These are phyloP conservation scores for Semicossyphus pulcher DNA, from an alignment of 2,113 vertebrate genomes.

Conservation along the genomic window DNA sequence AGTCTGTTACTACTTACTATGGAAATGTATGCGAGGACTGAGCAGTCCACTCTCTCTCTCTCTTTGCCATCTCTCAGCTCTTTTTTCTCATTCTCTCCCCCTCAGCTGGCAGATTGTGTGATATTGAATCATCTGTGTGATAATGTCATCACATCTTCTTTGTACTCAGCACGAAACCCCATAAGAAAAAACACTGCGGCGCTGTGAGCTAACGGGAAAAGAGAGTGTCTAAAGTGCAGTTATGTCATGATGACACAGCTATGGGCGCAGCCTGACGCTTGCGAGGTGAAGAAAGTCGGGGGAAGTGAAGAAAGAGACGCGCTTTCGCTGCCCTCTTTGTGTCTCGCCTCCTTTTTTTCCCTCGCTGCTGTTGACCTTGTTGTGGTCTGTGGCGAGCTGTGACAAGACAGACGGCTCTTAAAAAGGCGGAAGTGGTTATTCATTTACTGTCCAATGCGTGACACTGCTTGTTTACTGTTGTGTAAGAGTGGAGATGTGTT, in stretches of 20 bases:
- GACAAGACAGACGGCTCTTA: not conserved
- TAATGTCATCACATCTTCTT: constrained; percentile 6
- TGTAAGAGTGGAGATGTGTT: not conserved
- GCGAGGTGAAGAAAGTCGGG: not conserved
- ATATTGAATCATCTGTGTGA: constrained; percentile 38
- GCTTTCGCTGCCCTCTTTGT: not conserved
- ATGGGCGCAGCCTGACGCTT: not conserved
- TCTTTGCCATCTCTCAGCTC: not conserved
- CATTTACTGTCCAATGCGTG: not conserved
- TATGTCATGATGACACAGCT: constrained; percentile 19
- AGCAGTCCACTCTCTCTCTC: constrained; percentile 19
- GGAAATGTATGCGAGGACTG: constrained; percentile 22
- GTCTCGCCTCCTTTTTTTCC: not conserved
- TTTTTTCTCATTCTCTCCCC: constrained; percentile 39
- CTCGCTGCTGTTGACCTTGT: not conserved
- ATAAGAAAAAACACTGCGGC: not conserved
- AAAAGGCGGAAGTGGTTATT: not conserved
- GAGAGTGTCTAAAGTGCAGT: not conserved
- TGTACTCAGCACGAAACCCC: not conserved
- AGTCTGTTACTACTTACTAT: too few species aligned
- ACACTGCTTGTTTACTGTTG: not conserved
- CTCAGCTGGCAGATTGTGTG: constrained; percentile 48
- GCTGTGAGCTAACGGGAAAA: constrained; percentile 23
- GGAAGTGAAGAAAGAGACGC: not conserved
- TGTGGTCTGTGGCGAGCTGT: not conserved